Evolutionary conservation across 2,113 vertebrate species (phyloP), one percentile per base, ranked within the genome.

Genomic region (Panthera tigris): DNA sequence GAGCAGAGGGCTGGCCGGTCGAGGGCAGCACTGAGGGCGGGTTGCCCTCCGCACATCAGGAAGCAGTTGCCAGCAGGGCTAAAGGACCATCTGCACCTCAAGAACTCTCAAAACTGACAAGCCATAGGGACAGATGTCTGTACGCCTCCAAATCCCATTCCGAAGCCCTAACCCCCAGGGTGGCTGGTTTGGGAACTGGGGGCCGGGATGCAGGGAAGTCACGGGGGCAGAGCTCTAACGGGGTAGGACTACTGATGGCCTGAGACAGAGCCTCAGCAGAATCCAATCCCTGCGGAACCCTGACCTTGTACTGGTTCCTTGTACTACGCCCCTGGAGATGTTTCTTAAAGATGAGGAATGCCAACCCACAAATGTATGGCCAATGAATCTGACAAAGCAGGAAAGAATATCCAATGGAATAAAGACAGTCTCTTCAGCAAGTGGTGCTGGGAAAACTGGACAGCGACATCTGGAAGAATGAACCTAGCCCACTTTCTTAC

Each of bases 211-310:
- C 31, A 29, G 31, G 41, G 41, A 78, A 21, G 73, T 41, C 18
- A 31, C 0, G 0, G 16, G 61, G 39, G 18, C 1, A 3, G 55
- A 41, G 82, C 82, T 45, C 5, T 33, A 45, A 4, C 0, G 5
- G 57, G 61, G 19, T 45, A 29, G 61, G 57, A 21, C 41, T 8
- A 4, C 41, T 4, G 15, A 27, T 31, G 61, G 39, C 61, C 61
- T 45, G 61, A 21, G 82, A 45, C 15, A 11, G 11, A 31, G 39
- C 36, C 73, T 45, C 39, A 45, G 18, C 18, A 66, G 82, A 65
- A 48, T 3, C 25, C 4, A 41, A 63, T 41, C 57, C 57, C 57
- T 31, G 57, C 25, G 2, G 16, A 48, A 33, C 39, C 39, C 55
- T n/a, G 33, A 81, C 21, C 78, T 55, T 78, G 14, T 45, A 45